Percentiles rank a stretch among this genome's conserved stretches.
phyloP scores from a whole-genome alignment of 2,113 vertebrate genomes.

The Gavialis gangeticus region DNA sequence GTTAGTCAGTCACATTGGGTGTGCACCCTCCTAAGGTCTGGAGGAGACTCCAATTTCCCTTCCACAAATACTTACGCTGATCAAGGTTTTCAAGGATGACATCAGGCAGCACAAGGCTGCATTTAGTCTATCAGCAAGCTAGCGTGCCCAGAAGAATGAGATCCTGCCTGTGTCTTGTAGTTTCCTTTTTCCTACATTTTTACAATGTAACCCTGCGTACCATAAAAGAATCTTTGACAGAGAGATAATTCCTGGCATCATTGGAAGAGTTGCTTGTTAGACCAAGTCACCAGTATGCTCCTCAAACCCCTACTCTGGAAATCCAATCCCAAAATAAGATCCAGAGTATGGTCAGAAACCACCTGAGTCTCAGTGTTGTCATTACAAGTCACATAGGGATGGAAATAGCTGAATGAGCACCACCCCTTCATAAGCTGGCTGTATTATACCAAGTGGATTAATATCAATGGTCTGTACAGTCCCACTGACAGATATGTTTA shows the following conservation, averaged over 20 bases:
- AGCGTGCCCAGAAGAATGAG: neutral
- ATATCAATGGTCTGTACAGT: neutral
- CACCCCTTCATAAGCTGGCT: neutral
- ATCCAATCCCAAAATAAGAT: neutral
- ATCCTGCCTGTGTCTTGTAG: neutral
- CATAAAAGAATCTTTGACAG: neutral
- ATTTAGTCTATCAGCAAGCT: neutral
- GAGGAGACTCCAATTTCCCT: neutral
- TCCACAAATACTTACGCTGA: neutral
- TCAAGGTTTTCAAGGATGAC: neutral
- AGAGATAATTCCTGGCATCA: neutral
- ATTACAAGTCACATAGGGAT: neutral
- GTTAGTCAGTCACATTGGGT: neutral
- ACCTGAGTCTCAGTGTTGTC: neutral
- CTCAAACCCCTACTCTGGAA: neutral
- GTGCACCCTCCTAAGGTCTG: neutral
- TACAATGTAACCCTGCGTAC: neutral
- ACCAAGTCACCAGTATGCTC: accelerated
- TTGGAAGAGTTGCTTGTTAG: neutral
- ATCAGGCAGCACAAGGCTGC: neutral
- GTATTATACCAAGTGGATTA: neutral
- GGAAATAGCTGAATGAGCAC: neutral
- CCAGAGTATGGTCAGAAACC: neutral
- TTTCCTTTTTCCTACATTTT: neutral
- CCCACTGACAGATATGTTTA: neutral